A percentile compares a stretch with the other conserved stretches of the same genome.
Evolutionary conservation across 2,797 vertebrate species (phyloP).

Genomic region (Macropodus opercularis): DNA sequence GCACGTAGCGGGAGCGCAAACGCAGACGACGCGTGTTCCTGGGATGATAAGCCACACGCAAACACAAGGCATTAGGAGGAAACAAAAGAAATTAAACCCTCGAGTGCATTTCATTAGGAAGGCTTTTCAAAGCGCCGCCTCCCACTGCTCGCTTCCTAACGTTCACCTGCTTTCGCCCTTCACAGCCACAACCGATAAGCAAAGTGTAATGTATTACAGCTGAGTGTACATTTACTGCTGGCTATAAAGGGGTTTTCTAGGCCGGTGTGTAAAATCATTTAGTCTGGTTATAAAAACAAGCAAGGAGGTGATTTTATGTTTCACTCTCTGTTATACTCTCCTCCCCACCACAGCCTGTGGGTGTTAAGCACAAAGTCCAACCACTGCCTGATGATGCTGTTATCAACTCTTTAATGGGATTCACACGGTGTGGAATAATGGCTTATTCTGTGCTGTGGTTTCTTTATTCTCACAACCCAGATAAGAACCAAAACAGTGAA

Average conservation of each 20-base stretch:
- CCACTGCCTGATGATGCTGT: not conserved
- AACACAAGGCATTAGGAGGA: slow-evolving; percentile 1
- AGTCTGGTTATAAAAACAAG: not conserved
- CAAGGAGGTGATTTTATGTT: slow-evolving; percentile 18
- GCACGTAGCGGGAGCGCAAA: slow-evolving; percentile 1
- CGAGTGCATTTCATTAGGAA: slow-evolving; percentile 4
- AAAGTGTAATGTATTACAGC: not conserved
- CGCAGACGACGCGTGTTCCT: slow-evolving; percentile 13
- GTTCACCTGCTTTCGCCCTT: too few species aligned
- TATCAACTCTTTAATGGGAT: not conserved
- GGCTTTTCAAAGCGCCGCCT: slow-evolving; percentile 8
- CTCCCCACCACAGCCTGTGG: not conserved
- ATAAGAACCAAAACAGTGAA: not conserved
- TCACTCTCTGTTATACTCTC: not conserved
- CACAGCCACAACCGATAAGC: not conserved
- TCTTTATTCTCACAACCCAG: not conserved
- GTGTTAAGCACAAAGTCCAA: slow-evolving; percentile 11
- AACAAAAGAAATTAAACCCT: slow-evolving; percentile 21
- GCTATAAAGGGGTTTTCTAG: not conserved
- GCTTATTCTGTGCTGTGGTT: not conserved
- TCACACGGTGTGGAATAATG: slow-evolving; percentile 2
- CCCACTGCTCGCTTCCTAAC: not conserved
- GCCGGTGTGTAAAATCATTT: not conserved
- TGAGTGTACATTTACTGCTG: not conserved
- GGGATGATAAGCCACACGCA: slow-evolving; percentile 22